These are phyloP conservation scores for Drosophila murphyi DNA, from an alignment of 1,140 invertebrate genomes.

Conservation along the genomic window DNA sequence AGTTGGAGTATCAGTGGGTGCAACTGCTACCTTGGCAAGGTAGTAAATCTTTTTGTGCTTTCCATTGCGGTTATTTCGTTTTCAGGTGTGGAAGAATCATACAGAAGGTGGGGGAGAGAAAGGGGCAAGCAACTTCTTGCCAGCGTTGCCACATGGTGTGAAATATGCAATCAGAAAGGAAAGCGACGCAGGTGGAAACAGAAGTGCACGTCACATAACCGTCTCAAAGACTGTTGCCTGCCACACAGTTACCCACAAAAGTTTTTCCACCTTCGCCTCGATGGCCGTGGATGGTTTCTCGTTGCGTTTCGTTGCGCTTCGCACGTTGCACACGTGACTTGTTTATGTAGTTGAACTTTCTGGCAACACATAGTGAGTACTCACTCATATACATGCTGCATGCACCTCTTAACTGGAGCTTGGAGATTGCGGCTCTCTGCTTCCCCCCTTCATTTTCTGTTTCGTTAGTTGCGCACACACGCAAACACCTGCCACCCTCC, in stretches of 20 bases:
- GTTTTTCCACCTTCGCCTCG: conserved; percentile 30
- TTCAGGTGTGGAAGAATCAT: conserved; percentile 5
- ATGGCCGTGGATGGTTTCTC: conserved; percentile 52
- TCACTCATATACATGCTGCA: conserved; percentile 22
- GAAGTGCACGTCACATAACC: conserved; percentile 68
- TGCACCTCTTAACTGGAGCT: conserved; percentile 36
- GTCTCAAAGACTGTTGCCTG: conserved; percentile 43
- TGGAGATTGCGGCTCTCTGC: conserved; percentile 22
- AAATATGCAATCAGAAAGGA: conserved; percentile 68
- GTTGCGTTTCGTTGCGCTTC: conserved; percentile 75
- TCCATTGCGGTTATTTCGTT: conserved; percentile 71
- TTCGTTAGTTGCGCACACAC: conserved; percentile 68
- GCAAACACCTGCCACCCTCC: conserved; percentile 19
- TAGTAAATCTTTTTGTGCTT: conserved; percentile 78
- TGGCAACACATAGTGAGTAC: background rate
- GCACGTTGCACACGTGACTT: conserved; percentile 81
- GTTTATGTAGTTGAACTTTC: conserved; percentile 80
- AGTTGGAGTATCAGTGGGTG: background rate
- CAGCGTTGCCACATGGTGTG: conserved; percentile 78
- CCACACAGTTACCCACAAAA: conserved; percentile 23
- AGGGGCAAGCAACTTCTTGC: conserved; percentile 35
- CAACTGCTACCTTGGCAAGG: conserved; percentile 49
- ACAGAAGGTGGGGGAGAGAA: no score
- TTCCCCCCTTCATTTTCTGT: conserved; percentile 72
- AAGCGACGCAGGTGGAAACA: conserved; percentile 55